These are phyloP conservation scores for Leptinotarsa peninsularis DNA, from an alignment of 2,888 invertebrate species.

Conservation along the genomic window DNA sequence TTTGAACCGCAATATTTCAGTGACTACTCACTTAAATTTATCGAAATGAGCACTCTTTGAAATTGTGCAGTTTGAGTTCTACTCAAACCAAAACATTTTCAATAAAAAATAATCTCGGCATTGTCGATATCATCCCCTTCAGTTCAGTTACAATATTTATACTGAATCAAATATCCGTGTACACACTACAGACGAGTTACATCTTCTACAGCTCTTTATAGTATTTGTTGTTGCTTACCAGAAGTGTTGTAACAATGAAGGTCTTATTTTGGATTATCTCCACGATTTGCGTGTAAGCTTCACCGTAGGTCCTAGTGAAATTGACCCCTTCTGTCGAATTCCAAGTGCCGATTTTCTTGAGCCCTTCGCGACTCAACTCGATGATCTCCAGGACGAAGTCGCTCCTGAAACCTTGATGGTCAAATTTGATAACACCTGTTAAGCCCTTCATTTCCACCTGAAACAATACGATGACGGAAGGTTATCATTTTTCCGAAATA, in stretches of 20 bases:
- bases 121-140: too few relatives aligned
- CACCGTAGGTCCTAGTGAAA: conserved; percentile 87
- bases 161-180: too few relatives aligned
- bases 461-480: conserved; percentile 8
- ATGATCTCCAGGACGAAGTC: conserved; percentile 93
- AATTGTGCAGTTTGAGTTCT: too few relatives aligned
- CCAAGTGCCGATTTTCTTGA: conserved; percentile 89
- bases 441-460: conserved; percentile 94
- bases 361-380: conserved; percentile 85
- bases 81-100: too few relatives aligned
- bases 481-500: too few relatives aligned
- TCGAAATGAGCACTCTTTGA: too few relatives aligned
- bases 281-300: conserved; percentile 88
- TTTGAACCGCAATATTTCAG: too few relatives aligned
- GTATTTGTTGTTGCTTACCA: conserved; percentile 73
- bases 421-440: conserved; percentile 93
- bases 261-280: conserved; percentile 93
- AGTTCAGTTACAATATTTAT: too few relatives aligned
- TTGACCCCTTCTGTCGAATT: conserved; percentile 89
- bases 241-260: conserved; percentile 88
- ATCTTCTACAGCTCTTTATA: too few relatives aligned
- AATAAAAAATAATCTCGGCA: too few relatives aligned
- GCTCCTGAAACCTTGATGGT: conserved; percentile 92
- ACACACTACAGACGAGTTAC: too few relatives aligned
- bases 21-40: too few relatives aligned